Base-by-base conservation (phyloP, 35 echinoderm and acorn worm genomes). In the Lytechinus pictus region DNA sequence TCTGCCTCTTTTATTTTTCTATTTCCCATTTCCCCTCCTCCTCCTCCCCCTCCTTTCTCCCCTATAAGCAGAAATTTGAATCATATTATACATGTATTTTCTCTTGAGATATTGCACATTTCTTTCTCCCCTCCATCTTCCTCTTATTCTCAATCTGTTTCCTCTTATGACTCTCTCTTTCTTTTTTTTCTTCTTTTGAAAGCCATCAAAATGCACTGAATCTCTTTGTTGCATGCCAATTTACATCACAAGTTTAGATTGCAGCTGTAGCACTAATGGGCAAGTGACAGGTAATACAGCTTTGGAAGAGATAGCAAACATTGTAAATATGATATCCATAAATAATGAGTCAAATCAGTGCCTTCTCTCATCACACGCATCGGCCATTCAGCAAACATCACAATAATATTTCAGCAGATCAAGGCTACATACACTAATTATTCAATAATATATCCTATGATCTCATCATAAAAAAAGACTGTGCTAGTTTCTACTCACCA, bases 401-500 rank as follows among this genome's bases (percentile, higher is more conserved):
- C 33, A 44, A 44, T 44, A 44, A 44, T 44, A 58, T 58, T 2
- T 9, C 56, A 11, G 13, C 56, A 9, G 13, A 9, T 58, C 56
- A 58, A 58, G 56, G 56, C 9, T 10, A 58, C 56, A 44, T 2
- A 58, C 9, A 10, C 5, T 8, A 13, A 58, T 11, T 13, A 58
- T 58, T 13, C 56, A 44, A 58, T 58, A 10, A 7, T 58, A 58
- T 58, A 71, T 71, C 16, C 19, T n/a, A 79, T n/a, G 61, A 89
- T 89, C 27, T 29, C 13, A 33, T 28, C 33, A 16, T 44, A 90
- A 88, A 33, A 53, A 51, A 90, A 90, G 88, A 44, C 0, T 90
- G 28, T 6, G 16, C 88, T 52, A 6, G 27, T 94, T 52, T 53
- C 4, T 54, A 97, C 97, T 89, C 95, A 99, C 98, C 96, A 96